Conservation (phyloP, 2,888 invertebrate genomes). For the Dusona sp. region DNA sequence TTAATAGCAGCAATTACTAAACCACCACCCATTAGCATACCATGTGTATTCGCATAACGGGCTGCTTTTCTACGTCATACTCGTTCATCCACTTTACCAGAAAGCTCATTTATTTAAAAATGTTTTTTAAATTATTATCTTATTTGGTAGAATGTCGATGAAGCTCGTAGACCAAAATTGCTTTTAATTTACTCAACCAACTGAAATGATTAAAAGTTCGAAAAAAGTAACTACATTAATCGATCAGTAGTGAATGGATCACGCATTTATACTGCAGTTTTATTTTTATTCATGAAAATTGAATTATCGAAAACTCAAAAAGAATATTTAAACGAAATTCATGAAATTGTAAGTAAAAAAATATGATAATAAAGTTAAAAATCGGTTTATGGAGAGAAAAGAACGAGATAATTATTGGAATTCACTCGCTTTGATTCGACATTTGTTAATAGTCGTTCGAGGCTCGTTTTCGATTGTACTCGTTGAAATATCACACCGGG, state of each 20-base stretch:
- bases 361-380: not conserved
- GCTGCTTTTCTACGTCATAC: conserved; percentile 52
- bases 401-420: conserved; percentile 30
- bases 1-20: conserved; percentile 76
- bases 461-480: conserved; percentile 9
- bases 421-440: conserved; percentile 9
- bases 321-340: not conserved
- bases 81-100: conserved; percentile 39
- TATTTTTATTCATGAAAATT: not conserved
- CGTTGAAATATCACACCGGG: conserved; percentile 17
- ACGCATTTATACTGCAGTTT: not conserved
- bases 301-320: not conserved
- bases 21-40: conserved; percentile 74
- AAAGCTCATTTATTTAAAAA: conserved; percentile 7
- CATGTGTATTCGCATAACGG: conserved; percentile 54
- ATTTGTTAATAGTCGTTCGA: conserved; percentile 27
- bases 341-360: not conserved
- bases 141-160: not conserved
- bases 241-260: not conserved
- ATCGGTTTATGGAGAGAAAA: not conserved
- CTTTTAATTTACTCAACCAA: not conserved
- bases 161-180: not conserved
- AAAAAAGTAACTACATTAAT: not conserved
- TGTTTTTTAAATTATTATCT: not conserved
- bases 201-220: not conserved